A percentile compares a stretch with the other conserved stretches of the same genome.
Evolutionary conservation across 1,140 invertebrate genomes (phyloP).

Genomic region (Drosophila burlai): DNA sequence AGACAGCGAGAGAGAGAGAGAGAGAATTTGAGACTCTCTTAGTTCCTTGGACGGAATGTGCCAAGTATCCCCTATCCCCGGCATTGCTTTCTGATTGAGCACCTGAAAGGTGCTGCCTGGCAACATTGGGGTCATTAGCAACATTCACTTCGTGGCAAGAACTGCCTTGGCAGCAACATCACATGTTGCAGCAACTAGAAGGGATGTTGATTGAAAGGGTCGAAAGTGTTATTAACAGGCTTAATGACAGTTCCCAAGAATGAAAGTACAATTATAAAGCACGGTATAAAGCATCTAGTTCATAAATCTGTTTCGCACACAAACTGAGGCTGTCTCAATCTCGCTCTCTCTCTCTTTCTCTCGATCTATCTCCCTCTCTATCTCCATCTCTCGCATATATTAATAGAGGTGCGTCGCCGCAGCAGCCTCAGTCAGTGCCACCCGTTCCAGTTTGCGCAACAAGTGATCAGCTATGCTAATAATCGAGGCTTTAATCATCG

Average conservation of each 20-base stretch:
- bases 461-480: too few relatives aligned
- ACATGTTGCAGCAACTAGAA: background rate
- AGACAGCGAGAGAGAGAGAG: background rate
- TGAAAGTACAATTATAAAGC: too few relatives aligned
- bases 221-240: background rate
- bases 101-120: background rate
- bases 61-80: slow-evolving; percentile 12
- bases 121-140: background rate
- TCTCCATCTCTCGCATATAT: too few relatives aligned
- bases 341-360: too few relatives aligned
- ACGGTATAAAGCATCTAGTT: too few relatives aligned
- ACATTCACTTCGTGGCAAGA: background rate
- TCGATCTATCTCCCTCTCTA: too few relatives aligned
- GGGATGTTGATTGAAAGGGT: background rate
- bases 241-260: background rate
- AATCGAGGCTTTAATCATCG: too few relatives aligned
- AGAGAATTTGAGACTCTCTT: background rate
- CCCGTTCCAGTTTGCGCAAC: too few relatives aligned
- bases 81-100: slow-evolving; percentile 16
- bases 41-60: slow-evolving; percentile 8
- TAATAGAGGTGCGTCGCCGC: too few relatives aligned
- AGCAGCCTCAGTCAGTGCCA: too few relatives aligned
- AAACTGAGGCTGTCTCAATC: too few relatives aligned
- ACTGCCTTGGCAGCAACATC: background rate
- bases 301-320: too few relatives aligned